These are phyloP conservation scores for Anarhynchus alexandrinus DNA, from an alignment of 2,113 vertebrate genomes.

Conservation along the genomic window DNA sequence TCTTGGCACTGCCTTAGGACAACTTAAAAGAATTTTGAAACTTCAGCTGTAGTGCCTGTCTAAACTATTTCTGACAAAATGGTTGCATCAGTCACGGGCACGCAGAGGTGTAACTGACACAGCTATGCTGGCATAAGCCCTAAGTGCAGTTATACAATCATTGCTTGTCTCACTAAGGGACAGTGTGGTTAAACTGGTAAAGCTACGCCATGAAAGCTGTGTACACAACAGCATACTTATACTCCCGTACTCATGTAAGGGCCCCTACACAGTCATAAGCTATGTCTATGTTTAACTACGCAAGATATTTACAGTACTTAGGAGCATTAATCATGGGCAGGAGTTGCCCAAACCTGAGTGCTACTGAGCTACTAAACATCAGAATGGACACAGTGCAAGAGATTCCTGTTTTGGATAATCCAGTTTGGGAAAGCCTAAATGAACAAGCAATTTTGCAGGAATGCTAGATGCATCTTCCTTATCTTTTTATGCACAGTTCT, in stretches of 20 bases:
- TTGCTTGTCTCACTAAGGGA: neutral
- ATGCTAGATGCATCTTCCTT: neutral
- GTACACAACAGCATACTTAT: neutral
- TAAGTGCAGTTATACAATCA: neutral
- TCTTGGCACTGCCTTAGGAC: neutral
- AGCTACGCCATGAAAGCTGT: neutral
- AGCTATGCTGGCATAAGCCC: neutral
- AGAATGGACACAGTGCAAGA: neutral
- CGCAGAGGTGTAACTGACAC: neutral
- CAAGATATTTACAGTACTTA: neutral
- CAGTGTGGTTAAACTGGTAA: neutral
- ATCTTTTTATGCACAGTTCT: neutral
- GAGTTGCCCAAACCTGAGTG: neutral
- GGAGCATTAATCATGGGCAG: neutral
- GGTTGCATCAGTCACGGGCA: accelerated
- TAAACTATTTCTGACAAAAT: slow-evolving; percentile 1
- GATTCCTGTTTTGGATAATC: neutral
- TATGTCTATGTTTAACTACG: neutral
- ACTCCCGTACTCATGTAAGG: neutral
- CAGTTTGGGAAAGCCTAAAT: neutral
- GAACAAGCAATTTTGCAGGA: neutral
- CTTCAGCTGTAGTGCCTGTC: neutral
- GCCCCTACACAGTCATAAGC: neutral
- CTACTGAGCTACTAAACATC: neutral
- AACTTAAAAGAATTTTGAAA: neutral